Percentiles rank a stretch among this genome's conserved stretches.
Evolutionary conservation across 2,113 vertebrate genomes (phyloP).

Genomic region (Tychaedon coryphoeus): DNA sequence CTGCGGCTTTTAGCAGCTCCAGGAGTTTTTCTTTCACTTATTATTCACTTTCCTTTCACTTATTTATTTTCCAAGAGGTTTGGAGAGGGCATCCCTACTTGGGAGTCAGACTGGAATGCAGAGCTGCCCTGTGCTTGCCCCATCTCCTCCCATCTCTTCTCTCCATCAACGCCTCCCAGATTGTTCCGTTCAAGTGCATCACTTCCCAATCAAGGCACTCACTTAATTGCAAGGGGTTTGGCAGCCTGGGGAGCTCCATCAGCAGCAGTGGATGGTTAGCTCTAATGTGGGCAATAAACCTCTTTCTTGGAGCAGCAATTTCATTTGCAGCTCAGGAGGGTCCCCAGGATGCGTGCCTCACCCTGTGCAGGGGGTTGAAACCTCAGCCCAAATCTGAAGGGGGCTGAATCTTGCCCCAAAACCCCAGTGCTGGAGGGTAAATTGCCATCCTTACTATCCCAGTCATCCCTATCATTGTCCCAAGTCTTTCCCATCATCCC

Average conservation of each 20-base stretch:
- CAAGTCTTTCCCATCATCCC: neutral
- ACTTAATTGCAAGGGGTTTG: neutral
- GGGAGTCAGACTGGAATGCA: rapidly evolving
- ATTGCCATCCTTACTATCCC: neutral
- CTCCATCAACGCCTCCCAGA: neutral
- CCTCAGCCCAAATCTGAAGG: neutral
- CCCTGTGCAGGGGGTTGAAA: neutral
- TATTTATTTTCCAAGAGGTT: neutral
- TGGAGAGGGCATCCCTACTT: neutral
- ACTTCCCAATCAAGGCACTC: constrained; percentile 15
- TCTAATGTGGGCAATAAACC: neutral
- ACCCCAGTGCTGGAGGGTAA: neutral
- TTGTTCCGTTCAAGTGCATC: neutral
- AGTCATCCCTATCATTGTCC: neutral
- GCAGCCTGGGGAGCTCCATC: constrained; percentile 4
- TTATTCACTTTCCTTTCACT: neutral
- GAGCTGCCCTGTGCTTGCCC: neutral
- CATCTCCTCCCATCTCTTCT: neutral
- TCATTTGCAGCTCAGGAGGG: neutral
- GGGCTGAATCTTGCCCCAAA: neutral
- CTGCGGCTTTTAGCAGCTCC: neutral
- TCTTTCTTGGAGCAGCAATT: neutral
- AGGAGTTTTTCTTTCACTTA: neutral
- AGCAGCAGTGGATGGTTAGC: neutral
- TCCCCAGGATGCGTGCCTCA: neutral